A percentile compares a stretch with the other conserved stretches of the same genome.
phyloP scores from a whole-genome alignment of 2,797 vertebrate genomes.

The Crypturellus tataupa region DNA sequence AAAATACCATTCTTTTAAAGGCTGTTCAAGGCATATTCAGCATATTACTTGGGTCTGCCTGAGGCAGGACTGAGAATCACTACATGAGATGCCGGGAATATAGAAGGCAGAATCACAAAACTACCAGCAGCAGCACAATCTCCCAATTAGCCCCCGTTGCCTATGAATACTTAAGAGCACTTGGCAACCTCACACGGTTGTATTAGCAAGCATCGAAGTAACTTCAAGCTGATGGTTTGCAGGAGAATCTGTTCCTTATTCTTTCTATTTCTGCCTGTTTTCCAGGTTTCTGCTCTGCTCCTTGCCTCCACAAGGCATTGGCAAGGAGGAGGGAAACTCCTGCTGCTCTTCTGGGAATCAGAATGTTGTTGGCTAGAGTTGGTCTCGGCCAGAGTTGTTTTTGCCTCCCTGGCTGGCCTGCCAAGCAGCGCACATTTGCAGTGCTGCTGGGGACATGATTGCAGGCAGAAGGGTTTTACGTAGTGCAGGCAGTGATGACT shows the following conservation, averaged over 20 bases:
- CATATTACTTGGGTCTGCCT: background rate
- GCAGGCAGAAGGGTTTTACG: conserved; percentile 10
- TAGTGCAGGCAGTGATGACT: background rate
- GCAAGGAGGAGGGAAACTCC: background rate
- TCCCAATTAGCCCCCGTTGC: background rate
- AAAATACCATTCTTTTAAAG: background rate
- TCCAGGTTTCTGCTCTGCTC: background rate
- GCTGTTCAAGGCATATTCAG: background rate
- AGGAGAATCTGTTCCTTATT: background rate
- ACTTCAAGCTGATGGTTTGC: background rate
- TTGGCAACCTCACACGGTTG: background rate
- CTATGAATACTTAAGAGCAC: background rate
- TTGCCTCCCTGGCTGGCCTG: background rate
- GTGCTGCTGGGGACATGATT: background rate
- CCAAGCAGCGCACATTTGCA: background rate
- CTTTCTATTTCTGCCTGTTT: background rate
- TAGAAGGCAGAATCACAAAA: background rate
- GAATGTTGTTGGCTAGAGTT: background rate
- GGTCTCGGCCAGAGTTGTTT: background rate
- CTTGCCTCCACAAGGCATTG: background rate
- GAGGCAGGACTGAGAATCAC: background rate
- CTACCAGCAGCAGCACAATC: background rate
- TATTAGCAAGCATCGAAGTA: background rate
- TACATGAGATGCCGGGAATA: background rate
- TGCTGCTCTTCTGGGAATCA: accelerated